Evolutionary conservation across 1,140 invertebrate genomes (phyloP).

Genomic region (Penaeus indicus): DNA sequence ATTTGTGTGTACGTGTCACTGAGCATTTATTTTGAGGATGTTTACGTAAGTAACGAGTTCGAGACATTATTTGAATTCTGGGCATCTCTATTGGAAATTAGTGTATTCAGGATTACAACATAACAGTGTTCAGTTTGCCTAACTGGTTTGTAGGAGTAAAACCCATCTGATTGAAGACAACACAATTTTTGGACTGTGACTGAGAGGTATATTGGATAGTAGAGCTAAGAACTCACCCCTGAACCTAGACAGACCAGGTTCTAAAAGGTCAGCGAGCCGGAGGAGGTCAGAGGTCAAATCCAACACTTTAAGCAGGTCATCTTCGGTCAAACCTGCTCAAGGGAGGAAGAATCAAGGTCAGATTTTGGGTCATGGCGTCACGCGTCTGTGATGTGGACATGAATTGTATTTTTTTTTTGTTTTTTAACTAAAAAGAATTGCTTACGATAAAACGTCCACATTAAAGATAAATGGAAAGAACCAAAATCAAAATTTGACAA

Average conservation of each 20-base stretch:
- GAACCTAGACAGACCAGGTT: conserved; percentile 53
- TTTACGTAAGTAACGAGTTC: no score
- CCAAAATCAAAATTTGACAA: no score
- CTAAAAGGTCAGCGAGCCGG: conserved; percentile 26
- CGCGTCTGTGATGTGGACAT: neutral
- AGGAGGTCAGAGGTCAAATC: conserved; percentile 33
- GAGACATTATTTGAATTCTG: no score
- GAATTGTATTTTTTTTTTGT: neutral
- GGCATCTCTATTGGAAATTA: no score
- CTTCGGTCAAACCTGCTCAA: conserved; percentile 30
- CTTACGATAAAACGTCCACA: neutral
- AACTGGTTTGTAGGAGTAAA: no score
- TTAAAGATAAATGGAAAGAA: neutral
- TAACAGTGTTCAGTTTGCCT: no score
- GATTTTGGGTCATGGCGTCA: neutral
- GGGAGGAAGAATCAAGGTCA: neutral
- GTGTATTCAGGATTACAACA: no score
- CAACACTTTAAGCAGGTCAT: conserved; percentile 31
- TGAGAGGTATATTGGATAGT: no score
- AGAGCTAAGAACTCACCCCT: conserved; percentile 29
- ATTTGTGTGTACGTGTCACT: no score
- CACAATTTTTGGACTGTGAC: no score
- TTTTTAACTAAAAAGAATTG: neutral
- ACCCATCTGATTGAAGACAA: no score
- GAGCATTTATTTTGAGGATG: no score